phyloP scores from a whole-genome alignment of 2,113 vertebrate genomes.

The Damaliscus lunatus region DNA sequence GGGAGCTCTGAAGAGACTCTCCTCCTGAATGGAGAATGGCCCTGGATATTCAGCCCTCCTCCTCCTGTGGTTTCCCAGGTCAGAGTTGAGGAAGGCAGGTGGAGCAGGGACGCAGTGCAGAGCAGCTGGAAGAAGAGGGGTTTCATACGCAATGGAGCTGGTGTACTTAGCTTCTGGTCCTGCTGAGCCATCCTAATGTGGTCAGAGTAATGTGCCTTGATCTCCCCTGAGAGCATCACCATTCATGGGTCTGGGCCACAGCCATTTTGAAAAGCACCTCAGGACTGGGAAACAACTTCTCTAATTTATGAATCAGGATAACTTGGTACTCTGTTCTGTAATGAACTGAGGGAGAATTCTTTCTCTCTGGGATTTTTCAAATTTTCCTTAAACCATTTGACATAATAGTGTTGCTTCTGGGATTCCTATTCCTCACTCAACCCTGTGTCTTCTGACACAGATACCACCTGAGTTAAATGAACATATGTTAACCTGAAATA shows the following conservation, averaged over 20 bases:
- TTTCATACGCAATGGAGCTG: background rate
- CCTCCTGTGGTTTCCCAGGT: background rate
- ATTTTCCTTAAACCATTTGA: background rate
- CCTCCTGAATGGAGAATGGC: background rate
- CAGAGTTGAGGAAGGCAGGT: background rate
- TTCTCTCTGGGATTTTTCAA: background rate
- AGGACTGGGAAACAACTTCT: background rate
- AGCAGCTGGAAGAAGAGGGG: rapidly evolving
- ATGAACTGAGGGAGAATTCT: background rate
- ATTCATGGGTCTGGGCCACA: background rate
- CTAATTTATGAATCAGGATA: background rate
- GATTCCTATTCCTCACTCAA: background rate
- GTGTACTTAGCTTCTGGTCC: background rate
- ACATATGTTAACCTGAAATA: background rate
- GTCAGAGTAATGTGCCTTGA: too few species aligned
- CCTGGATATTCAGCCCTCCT: too few species aligned
- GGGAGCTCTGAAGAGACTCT: background rate
- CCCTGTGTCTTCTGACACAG: background rate
- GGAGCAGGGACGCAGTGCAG: background rate
- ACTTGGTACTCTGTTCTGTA: background rate
- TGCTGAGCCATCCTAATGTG: background rate
- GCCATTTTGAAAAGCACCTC: background rate
- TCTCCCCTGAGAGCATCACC: background rate
- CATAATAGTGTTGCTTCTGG: background rate
- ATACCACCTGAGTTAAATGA: background rate